Evolutionary conservation across 2,113 vertebrate species (phyloP).

Genomic region (Sinocyclocheilus maitianheensis): DNA sequence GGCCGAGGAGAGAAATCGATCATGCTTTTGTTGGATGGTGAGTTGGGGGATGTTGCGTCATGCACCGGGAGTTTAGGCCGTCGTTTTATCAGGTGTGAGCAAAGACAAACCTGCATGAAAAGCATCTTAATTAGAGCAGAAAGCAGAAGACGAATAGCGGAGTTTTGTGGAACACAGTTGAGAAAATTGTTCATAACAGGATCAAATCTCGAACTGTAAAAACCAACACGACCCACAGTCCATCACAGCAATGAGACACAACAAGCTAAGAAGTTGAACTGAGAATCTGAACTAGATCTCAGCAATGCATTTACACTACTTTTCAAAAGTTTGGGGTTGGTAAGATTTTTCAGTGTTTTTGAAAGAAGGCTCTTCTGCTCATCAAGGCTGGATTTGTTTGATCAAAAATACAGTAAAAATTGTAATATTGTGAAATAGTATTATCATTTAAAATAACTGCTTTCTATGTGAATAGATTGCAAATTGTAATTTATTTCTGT

Average conservation of each 20-base stretch:
- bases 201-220: not conserved
- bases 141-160: conserved; percentile 5
- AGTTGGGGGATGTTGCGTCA: conserved; percentile 48
- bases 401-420: not conserved
- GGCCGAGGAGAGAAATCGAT: conserved; percentile 17
- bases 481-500: not conserved
- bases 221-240: not conserved
- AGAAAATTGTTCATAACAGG: not conserved
- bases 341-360: not conserved
- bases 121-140: conserved; percentile 28
- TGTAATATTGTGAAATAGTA: not conserved
- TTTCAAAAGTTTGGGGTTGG: not conserved
- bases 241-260: not conserved
- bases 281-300: not conserved
- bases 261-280: not conserved
- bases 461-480: not conserved
- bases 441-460: not conserved
- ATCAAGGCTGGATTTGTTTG: not conserved
- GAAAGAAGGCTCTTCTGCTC: not conserved
- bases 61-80: not conserved
- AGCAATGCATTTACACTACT: not conserved
- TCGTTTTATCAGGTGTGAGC: conserved; percentile 32
- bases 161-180: not conserved
- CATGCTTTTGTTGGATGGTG: not conserved
- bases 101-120: not conserved